These are phyloP conservation scores for Drosophila orena DNA, from an alignment of 1,140 invertebrate genomes.

Conservation along the genomic window DNA sequence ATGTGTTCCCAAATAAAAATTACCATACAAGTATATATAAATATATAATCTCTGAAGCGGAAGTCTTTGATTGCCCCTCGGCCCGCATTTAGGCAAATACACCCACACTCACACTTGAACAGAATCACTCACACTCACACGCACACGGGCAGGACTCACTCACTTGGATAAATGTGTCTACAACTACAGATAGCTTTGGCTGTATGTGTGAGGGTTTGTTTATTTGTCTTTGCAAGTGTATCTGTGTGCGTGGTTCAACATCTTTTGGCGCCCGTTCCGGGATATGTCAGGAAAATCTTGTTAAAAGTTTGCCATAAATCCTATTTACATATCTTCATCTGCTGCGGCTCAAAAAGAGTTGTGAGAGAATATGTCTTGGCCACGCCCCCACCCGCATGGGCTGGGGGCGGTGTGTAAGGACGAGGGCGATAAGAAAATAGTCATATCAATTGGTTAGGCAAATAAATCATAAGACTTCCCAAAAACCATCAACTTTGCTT, in stretches of 20 bases:
- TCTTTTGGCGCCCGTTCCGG: slow-evolving; percentile 27
- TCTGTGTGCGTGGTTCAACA: slow-evolving; percentile 33
- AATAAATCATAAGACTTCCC: slow-evolving; percentile 76
- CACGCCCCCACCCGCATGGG: slow-evolving; percentile 12
- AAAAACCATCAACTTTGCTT: slow-evolving; percentile 4
- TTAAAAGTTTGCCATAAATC: slow-evolving; percentile 81
- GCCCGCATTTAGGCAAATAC: slow-evolving; percentile 34
- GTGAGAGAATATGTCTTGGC: slow-evolving; percentile 26
- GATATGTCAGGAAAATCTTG: slow-evolving; percentile 58
- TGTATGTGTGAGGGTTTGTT: slow-evolving; percentile 20
- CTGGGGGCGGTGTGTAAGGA: no score
- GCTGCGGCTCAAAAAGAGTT: slow-evolving; percentile 55
- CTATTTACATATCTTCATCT: slow-evolving; percentile 77
- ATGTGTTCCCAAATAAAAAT: no score
- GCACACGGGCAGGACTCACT: slow-evolving; percentile 45
- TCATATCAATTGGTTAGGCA: slow-evolving; percentile 67
- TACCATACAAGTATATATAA: no score
- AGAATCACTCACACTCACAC: slow-evolving; percentile 9
- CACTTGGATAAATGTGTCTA: slow-evolving; percentile 79
- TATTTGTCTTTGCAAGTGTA: slow-evolving; percentile 41
- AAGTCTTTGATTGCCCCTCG: slow-evolving; percentile 19
- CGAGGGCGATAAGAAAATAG: background rate
- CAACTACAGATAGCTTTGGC: slow-evolving; percentile 36
- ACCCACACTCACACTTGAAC: slow-evolving; percentile 14
- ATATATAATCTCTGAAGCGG: no score